A percentile compares a stretch with the other conserved stretches of the same genome.
These are phyloP conservation scores for Iguana delicatissima DNA, from an alignment of 2,797 vertebrate genomes.

Conservation along the genomic window DNA sequence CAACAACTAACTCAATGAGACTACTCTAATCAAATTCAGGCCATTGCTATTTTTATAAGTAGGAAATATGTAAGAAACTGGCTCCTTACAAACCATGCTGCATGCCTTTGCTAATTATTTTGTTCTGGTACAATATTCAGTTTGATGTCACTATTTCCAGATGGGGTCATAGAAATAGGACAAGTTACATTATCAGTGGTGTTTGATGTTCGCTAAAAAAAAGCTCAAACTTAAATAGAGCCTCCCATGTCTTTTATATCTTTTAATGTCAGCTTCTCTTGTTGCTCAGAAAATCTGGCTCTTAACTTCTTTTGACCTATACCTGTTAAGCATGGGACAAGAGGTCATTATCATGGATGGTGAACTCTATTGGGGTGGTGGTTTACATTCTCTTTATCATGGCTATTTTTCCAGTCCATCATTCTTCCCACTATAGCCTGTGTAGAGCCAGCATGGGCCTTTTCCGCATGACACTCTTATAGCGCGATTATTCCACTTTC, in stretches of 20 bases:
- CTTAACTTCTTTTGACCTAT: background rate
- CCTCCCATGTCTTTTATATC: background rate
- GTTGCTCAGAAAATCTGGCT: background rate
- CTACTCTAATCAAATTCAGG: too few relatives aligned
- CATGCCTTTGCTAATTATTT: background rate
- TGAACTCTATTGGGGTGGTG: background rate
- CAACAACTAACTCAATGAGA: too few relatives aligned
- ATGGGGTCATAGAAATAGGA: background rate
- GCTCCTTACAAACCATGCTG: background rate
- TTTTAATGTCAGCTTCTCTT: background rate
- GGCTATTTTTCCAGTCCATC: background rate
- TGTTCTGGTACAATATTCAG: background rate
- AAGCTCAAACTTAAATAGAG: background rate
- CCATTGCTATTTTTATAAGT: too few relatives aligned
- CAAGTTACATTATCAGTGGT: background rate
- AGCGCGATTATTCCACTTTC: too few relatives aligned
- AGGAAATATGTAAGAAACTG: background rate
- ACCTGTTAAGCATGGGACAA: background rate
- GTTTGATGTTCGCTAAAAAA: background rate
- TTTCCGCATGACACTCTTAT: too few relatives aligned
- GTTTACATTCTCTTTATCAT: background rate
- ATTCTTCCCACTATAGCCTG: background rate
- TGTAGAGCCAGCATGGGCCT: background rate
- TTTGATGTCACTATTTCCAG: background rate
- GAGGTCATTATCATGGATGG: background rate